Evolutionary conservation across 2,797 vertebrate species (phyloP).

Genomic region (Clangula hyemalis): DNA sequence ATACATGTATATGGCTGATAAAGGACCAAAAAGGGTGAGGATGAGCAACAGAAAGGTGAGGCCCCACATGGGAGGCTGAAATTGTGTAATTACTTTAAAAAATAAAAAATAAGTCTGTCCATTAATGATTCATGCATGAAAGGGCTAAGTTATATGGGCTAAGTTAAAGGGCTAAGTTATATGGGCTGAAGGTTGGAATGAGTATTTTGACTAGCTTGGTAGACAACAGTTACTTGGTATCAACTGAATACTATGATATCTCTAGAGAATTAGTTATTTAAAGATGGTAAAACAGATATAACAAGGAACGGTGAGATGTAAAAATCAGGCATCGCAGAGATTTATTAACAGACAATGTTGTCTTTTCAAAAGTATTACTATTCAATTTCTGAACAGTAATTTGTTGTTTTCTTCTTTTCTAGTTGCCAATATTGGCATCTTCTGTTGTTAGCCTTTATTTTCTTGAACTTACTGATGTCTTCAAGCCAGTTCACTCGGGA

Average conservation of each 20-base stretch:
- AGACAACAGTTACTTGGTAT: neutral
- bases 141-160: neutral
- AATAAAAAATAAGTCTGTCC: neutral
- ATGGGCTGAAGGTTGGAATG: neutral
- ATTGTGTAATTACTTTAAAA: neutral
- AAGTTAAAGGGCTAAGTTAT: neutral
- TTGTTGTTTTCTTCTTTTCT: slow-evolving; percentile 45
- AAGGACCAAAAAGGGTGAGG: neutral
- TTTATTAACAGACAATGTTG: neutral
- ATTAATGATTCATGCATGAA: neutral
- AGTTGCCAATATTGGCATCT: slow-evolving; percentile 96
- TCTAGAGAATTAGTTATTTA: slow-evolving; percentile 42
- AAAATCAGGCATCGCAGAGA: neutral
- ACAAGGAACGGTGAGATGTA: neutral
- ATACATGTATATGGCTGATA: neutral
- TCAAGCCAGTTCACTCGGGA: slow-evolving; percentile 93
- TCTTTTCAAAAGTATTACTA: slow-evolving; percentile 8
- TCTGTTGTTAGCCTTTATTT: slow-evolving; percentile 96
- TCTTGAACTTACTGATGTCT: slow-evolving; percentile 95
- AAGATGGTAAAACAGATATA: neutral
- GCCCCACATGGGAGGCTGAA: neutral
- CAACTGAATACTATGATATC: neutral
- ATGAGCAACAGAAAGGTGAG: neutral
- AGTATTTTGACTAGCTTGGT: neutral
- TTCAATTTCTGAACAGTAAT: slow-evolving; percentile 26